Percentiles rank a stretch among this genome's conserved stretches.
phyloP scores from a whole-genome alignment of 2,113 vertebrate genomes.

The Pedetes capensis region DNA sequence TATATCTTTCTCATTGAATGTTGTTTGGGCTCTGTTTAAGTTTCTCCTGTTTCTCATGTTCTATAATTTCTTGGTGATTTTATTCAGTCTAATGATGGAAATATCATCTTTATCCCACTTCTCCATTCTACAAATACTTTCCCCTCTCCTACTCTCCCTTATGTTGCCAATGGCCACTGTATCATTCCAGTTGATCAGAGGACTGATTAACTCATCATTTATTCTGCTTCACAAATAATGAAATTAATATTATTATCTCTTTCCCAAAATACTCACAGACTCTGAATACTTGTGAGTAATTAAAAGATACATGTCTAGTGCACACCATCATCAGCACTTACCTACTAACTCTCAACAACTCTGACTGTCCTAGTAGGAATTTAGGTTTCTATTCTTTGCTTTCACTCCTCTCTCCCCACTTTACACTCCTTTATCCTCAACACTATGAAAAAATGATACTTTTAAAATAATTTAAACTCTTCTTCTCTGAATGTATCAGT shows the following conservation, averaged over 20 bases:
- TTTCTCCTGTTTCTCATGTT: background rate
- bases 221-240: background rate
- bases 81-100: background rate
- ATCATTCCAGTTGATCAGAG: background rate
- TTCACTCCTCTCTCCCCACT: background rate
- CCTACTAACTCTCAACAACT: background rate
- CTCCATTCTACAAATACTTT: background rate
- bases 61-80: background rate
- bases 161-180: background rate
- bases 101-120: background rate
- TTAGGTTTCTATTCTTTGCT: no score
- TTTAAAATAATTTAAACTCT: background rate
- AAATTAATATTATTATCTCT: background rate
- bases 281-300: background rate
- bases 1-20: background rate
- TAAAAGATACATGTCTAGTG: background rate
- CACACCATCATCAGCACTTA: background rate
- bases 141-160: fast-evolving
- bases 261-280: background rate
- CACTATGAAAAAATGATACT: background rate
- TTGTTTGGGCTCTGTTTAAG: background rate
- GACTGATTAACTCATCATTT: background rate
- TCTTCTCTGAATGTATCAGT: no score
- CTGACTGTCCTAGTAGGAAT: background rate
- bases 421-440: background rate